Percentiles rank a stretch among this genome's conserved stretches.
phyloP scores from a whole-genome alignment of 2,797 vertebrate species.

The Gila robusta region DNA sequence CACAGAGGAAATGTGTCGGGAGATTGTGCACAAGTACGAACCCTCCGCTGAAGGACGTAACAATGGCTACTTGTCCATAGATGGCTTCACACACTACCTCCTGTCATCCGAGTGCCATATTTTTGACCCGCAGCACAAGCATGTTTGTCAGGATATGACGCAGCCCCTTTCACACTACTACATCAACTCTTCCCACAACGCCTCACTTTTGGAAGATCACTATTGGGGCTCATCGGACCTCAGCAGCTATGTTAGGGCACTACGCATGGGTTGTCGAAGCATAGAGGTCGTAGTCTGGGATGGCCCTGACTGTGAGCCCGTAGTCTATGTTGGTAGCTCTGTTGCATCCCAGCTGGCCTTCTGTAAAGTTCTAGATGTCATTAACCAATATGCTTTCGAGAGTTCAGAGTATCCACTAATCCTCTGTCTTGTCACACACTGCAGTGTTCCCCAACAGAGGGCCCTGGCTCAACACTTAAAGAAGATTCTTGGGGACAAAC shows the following conservation, averaged over 20 bases:
- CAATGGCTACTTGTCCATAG: slow-evolving; percentile 87
- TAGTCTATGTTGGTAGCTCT: slow-evolving; percentile 88
- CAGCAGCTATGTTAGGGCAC: slow-evolving; percentile 86
- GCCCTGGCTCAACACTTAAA: slow-evolving; percentile 88
- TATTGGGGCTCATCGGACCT: slow-evolving; percentile 91
- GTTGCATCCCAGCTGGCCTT: slow-evolving; percentile 86
- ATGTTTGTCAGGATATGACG: slow-evolving; percentile 92
- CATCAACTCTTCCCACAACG: slow-evolving; percentile 92
- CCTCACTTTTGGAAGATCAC: slow-evolving; percentile 90
- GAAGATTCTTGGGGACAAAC: slow-evolving; percentile 89
- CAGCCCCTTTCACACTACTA: slow-evolving; percentile 94
- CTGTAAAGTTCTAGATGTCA: slow-evolving; percentile 86
- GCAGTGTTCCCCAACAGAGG: slow-evolving; percentile 86
- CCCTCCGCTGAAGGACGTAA: slow-evolving; percentile 89
- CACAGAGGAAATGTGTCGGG: slow-evolving; percentile 87
- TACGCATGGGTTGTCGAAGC: slow-evolving; percentile 91
- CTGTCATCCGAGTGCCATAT: slow-evolving; percentile 93
- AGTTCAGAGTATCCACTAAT: slow-evolving; percentile 91
- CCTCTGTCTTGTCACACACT: slow-evolving; percentile 89
- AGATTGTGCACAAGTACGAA: slow-evolving; percentile 88
- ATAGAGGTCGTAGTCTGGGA: slow-evolving; percentile 91
- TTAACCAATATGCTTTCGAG: slow-evolving; percentile 91
- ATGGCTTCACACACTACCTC: slow-evolving; percentile 94
- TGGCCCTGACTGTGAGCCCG: slow-evolving; percentile 89
- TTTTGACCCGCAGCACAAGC: slow-evolving; percentile 92